A percentile compares a stretch with the other conserved stretches of the same genome.
Evolutionary conservation across 37 sponge, comb jelly and placozoan genomes (phyloP).

Genomic region (Halichondria panicea): DNA sequence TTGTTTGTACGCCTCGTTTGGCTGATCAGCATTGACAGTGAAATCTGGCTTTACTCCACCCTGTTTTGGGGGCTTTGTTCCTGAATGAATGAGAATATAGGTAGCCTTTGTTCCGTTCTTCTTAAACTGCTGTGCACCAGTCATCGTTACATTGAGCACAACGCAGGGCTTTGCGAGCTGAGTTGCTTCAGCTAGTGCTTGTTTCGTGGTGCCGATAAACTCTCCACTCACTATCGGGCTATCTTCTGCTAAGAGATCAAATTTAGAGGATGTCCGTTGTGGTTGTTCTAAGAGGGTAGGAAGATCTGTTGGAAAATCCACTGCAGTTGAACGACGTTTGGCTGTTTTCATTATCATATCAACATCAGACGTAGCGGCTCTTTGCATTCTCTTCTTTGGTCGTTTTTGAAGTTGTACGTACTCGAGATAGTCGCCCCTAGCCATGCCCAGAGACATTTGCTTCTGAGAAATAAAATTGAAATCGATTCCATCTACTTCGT

Average conservation of each 20-base stretch:
- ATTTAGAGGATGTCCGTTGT: too few species aligned
- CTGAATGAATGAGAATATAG: conserved; percentile 31
- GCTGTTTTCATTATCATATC: too few species aligned
- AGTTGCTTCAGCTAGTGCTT: conserved; percentile 45
- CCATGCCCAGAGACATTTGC: conserved; percentile 31
- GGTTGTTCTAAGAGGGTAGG: too few species aligned
- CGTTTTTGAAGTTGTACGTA: conserved; percentile 12
- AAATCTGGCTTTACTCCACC: conserved; percentile 14
- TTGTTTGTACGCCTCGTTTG: conserved; percentile 29
- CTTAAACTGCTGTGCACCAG: conserved; percentile 62
- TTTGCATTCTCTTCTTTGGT: background rate
- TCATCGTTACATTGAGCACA: conserved; percentile 45
- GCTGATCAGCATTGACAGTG: conserved; percentile 12
- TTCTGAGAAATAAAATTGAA: conserved; percentile 62
- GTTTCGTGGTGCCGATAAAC: conserved; percentile 55
- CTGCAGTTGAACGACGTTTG: too few species aligned
- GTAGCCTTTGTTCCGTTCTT: conserved; percentile 27
- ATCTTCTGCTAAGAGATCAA: conserved; percentile 24
- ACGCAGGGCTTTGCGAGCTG: conserved; percentile 54
- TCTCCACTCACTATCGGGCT: conserved; percentile 17
- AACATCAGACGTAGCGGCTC: background rate
- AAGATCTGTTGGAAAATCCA: too few species aligned
- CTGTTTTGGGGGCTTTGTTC: background rate
- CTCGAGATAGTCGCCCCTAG: conserved; percentile 56
- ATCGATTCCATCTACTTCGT: conserved; percentile 70